Evolutionary conservation across 2,888 invertebrate species (phyloP).

Genomic region (Steinernema scapterisci): DNA sequence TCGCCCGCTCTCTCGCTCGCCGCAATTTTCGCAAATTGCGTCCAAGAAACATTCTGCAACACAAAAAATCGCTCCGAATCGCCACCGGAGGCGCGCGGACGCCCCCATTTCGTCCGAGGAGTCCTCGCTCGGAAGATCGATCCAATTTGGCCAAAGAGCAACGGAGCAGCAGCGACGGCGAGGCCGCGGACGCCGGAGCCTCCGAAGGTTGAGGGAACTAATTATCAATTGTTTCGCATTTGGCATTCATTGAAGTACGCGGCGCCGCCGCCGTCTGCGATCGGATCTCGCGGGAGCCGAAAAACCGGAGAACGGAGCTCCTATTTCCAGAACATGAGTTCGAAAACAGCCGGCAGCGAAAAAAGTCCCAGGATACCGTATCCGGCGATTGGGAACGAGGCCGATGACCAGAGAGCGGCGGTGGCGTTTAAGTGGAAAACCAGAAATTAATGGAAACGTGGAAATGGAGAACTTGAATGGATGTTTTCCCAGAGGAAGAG

Average conservation of each 20-base stretch:
- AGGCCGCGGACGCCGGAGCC: neutral
- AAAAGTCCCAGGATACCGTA: no score
- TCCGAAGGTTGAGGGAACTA: conserved; percentile 17
- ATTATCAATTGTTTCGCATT: conserved; percentile 32
- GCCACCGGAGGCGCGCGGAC: neutral
- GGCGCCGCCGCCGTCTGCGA: conserved; percentile 8
- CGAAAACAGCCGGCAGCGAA: no score
- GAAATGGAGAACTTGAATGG: no score
- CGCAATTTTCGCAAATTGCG: conserved; percentile 31
- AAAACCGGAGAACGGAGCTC: neutral
- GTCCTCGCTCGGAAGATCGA: neutral
- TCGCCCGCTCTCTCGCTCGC: neutral
- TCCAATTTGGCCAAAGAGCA: conserved; percentile 32
- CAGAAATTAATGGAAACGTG: no score
- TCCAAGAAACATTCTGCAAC: conserved; percentile 29
- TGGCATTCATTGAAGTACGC: conserved; percentile 31
- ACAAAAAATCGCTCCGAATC: conserved; percentile 10
- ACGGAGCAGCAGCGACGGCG: neutral
- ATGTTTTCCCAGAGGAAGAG: no score
- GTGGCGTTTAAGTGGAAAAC: no score
- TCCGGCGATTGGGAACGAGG: neutral
- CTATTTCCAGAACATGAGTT: neutral
- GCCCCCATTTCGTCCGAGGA: neutral
- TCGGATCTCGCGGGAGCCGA: conserved; percentile 5
- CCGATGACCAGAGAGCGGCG: neutral